Evolutionary conservation across 1,140 invertebrate genomes (phyloP).

Genomic region (Galleria mellonella): DNA sequence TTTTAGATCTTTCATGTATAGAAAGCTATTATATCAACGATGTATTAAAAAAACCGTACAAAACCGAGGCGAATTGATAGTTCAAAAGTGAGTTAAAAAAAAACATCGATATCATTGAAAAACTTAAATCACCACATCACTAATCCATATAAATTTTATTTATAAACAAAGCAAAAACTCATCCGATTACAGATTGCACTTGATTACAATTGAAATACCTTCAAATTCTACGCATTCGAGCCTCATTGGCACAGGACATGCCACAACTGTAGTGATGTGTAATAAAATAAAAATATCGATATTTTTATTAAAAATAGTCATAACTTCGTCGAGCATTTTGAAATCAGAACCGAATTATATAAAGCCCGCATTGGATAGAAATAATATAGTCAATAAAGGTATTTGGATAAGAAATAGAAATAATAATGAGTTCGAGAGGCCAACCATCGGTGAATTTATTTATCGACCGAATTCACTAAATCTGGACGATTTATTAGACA

Average conservation of each 20-base stretch:
- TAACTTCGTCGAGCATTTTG: constrained; percentile 17
- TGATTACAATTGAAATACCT: constrained; percentile 22
- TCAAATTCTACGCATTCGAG: constrained; percentile 17
- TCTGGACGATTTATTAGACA: constrained; percentile 32
- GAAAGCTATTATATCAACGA: too few relatives aligned
- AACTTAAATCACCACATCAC: constrained; percentile 4
- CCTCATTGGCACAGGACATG: constrained; percentile 8
- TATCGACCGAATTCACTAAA: constrained; percentile 40
- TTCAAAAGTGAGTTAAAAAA: neutral
- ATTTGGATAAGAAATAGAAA: constrained; percentile 34
- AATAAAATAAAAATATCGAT: constrained; percentile 18
- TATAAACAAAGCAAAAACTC: constrained; percentile 35
- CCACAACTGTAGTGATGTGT: constrained; percentile 26
- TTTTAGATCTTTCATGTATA: too few relatives aligned
- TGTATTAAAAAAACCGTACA: too few relatives aligned
- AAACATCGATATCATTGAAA: neutral
- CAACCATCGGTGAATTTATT: constrained; percentile 27
- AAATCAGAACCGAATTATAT: constrained; percentile 25
- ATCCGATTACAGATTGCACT: constrained; percentile 12
- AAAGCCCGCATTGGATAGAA: constrained; percentile 43
- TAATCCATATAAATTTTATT: constrained; percentile 16
- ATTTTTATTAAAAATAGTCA: constrained; percentile 12
- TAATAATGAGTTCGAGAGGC: constrained; percentile 14
- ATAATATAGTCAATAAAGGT: constrained; percentile 53
- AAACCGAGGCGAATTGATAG: too few relatives aligned